Evolutionary conservation across 2,888 invertebrate genomes (phyloP).

Genomic region (Salticus scenicus): DNA sequence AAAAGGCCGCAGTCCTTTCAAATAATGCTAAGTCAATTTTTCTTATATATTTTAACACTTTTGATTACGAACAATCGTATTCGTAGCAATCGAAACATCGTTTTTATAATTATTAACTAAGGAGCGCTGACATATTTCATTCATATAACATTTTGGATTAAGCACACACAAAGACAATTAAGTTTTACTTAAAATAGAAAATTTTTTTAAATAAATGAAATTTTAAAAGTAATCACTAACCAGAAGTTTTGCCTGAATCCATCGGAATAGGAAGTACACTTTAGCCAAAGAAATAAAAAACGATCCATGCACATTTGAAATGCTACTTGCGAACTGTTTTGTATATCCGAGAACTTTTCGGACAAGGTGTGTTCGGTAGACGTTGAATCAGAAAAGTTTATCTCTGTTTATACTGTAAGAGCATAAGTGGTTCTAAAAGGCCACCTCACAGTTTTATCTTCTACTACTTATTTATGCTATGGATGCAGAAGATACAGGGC

Average conservation of each 20-base stretch:
- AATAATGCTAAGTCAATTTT: too few species aligned
- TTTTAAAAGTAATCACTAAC: conserved; percentile 24
- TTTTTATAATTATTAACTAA: too few species aligned
- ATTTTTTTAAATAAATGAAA: conserved; percentile 2
- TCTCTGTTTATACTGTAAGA: conserved; percentile 43
- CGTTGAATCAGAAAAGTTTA: neutral
- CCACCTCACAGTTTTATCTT: conserved; percentile 37
- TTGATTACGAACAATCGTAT: too few species aligned
- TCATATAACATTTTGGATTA: too few species aligned
- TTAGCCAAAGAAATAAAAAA: conserved; percentile 46
- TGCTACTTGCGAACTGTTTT: neutral
- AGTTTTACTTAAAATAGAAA: conserved; percentile 14
- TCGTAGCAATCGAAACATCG: too few species aligned
- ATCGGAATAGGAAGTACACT: conserved; percentile 52
- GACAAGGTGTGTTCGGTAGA: conserved; percentile 1
- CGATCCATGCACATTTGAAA: conserved; percentile 58
- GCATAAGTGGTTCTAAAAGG: conserved; percentile 26
- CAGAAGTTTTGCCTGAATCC: conserved; percentile 56
- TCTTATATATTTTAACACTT: too few species aligned
- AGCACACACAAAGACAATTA: too few species aligned
- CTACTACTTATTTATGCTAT: conserved; percentile 39
- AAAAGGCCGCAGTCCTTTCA: too few species aligned
- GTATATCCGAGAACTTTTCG: neutral
- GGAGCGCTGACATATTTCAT: too few species aligned
- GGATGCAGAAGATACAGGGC: conserved; percentile 18